These are phyloP conservation scores for Sminthurinus signatus DNA, from an alignment of 1,140 invertebrate species.

Conservation along the genomic window DNA sequence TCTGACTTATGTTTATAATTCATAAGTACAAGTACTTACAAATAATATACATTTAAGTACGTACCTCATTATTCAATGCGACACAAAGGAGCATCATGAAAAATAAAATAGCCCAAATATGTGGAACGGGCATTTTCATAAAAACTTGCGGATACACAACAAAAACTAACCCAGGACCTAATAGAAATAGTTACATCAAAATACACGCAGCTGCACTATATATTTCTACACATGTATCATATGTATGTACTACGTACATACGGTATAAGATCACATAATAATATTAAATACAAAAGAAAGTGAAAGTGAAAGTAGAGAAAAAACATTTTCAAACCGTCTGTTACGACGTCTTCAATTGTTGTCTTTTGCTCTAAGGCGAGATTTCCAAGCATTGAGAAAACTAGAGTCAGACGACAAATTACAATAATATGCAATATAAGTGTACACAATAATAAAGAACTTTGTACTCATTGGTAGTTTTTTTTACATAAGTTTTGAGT, in stretches of 20 bases:
- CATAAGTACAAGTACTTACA: too few relatives aligned
- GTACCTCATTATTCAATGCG: slow-evolving; percentile 82
- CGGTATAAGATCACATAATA: too few relatives aligned
- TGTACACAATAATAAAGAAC: too few relatives aligned
- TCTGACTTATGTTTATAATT: too few relatives aligned
- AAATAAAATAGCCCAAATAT: slow-evolving; percentile 78
- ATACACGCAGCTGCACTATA: too few relatives aligned
- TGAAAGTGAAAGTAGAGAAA: not conserved
- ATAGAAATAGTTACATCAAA: too few relatives aligned
- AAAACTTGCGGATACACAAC: slow-evolving; percentile 84
- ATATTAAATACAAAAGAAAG: not conserved
- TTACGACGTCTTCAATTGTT: slow-evolving; percentile 69
- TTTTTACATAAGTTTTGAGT: too few relatives aligned
- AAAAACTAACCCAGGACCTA: slow-evolving; percentile 79
- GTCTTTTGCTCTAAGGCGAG: slow-evolving; percentile 72
- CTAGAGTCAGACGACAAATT: slow-evolving; percentile 50
- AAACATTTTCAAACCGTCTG: slow-evolving; percentile 61
- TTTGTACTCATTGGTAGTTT: too few relatives aligned
- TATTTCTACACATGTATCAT: not conserved
- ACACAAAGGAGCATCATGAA: slow-evolving; percentile 86
- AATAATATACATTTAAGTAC: too few relatives aligned
- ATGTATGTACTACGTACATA: too few relatives aligned
- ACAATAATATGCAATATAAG: too few relatives aligned
- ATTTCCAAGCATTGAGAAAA: slow-evolving; percentile 80
- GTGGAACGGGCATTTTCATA: slow-evolving; percentile 76